Evolutionary conservation across 2,888 invertebrate species (phyloP).

Genomic region (Malacosoma neustria): DNA sequence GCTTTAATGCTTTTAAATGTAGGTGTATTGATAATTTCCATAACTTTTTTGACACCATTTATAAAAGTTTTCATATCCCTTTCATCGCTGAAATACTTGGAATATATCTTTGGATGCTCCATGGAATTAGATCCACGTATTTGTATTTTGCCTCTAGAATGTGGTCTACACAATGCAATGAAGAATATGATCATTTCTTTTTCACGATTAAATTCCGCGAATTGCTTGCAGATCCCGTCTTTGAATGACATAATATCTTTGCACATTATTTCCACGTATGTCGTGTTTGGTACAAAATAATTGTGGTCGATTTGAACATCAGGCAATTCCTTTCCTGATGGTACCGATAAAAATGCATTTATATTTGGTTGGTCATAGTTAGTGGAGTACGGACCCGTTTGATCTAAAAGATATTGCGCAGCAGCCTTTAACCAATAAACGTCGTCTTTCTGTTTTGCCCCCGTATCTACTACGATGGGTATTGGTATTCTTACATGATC

Average conservation of each 20-base stretch:
- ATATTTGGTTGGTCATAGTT: constrained; percentile 60
- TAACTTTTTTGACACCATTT: constrained; percentile 38
- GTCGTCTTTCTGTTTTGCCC: constrained; percentile 35
- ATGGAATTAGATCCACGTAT: constrained; percentile 35
- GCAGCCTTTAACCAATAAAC: constrained; percentile 47
- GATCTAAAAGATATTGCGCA: constrained; percentile 49
- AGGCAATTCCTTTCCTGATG: constrained; percentile 37
- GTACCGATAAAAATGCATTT: constrained; percentile 53
- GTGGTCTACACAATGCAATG: constrained; percentile 50
- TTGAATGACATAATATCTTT: constrained; percentile 37
- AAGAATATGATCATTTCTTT: constrained; percentile 52
- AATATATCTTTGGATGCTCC: constrained; percentile 48
- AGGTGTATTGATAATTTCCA: constrained; percentile 43
- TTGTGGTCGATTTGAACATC: constrained; percentile 64
- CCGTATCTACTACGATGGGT: constrained; percentile 45
- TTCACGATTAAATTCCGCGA: constrained; percentile 40
- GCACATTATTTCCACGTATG: constrained; percentile 44
- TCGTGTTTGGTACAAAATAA: constrained; percentile 52
- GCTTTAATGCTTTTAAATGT: constrained; percentile 39
- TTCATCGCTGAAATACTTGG: constrained; percentile 52
- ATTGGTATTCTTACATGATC: constrained; percentile 62
- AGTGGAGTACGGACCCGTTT: constrained; percentile 49
- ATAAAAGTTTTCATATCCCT: constrained; percentile 48
- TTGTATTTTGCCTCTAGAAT: constrained; percentile 46
- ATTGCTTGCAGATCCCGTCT: constrained; percentile 49